A percentile compares a stretch with the other conserved stretches of the same genome.
These are phyloP conservation scores for Puma concolor DNA, from an alignment of 2,113 vertebrate species.

Conservation along the genomic window DNA sequence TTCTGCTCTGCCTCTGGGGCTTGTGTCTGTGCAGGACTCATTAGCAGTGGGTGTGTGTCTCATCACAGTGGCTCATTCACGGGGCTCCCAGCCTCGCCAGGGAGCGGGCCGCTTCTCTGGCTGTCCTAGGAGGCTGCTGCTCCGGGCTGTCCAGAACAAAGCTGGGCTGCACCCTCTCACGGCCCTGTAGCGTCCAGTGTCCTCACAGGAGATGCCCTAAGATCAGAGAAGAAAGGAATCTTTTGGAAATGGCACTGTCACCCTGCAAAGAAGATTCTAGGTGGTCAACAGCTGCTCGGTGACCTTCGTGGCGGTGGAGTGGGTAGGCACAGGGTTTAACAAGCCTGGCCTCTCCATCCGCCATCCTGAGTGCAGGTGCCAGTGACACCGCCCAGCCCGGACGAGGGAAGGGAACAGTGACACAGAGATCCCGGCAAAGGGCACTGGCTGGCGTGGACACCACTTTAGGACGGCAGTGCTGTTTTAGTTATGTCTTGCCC, in stretches of 20 bases:
- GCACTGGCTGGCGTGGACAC: background rate
- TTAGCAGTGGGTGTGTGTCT: conserved; percentile 71
- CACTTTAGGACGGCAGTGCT: background rate
- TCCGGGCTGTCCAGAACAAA: background rate
- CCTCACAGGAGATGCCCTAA: background rate
- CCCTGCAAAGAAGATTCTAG: background rate
- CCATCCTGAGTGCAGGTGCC: background rate
- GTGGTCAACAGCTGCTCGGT: background rate
- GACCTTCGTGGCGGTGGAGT: background rate
- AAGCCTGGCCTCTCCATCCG: conserved; percentile 62
- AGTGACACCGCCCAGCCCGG: background rate
- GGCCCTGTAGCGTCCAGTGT: background rate
- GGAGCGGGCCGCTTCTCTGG: background rate
- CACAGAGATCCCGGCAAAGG: background rate
- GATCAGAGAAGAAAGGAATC: background rate
- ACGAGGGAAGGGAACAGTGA: background rate
- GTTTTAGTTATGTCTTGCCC: background rate
- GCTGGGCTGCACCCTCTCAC: background rate
- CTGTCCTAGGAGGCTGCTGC: background rate
- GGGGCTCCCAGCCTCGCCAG: conserved; percentile 39
- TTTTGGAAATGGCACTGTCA: background rate
- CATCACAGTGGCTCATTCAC: conserved; percentile 66
- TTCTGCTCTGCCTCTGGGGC: background rate
- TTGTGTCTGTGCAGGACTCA: conserved; percentile 42
- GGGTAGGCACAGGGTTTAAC: conserved; percentile 42